These are phyloP conservation scores for Crotalus helleri DNA, from an alignment of 2,113 vertebrate genomes.

Conservation along the genomic window DNA sequence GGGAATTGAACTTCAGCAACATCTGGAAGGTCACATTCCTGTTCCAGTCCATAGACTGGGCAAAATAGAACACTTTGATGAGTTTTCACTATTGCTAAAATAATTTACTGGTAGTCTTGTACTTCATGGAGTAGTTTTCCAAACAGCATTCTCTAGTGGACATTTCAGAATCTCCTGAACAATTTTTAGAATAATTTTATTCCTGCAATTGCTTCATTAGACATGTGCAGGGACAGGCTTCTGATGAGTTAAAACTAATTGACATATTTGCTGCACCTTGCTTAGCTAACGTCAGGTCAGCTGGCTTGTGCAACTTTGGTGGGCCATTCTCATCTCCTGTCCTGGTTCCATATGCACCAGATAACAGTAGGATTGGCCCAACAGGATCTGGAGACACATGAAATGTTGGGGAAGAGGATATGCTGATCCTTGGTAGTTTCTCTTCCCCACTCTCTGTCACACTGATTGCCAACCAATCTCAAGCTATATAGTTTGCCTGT, in stretches of 20 bases:
- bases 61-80: neutral
- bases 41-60: neutral
- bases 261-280: neutral
- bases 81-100: neutral
- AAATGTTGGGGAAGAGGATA: neutral
- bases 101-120: neutral
- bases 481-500: neutral
- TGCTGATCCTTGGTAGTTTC: neutral
- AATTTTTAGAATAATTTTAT: neutral
- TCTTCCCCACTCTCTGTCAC: neutral
- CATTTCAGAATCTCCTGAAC: neutral
- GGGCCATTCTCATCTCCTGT: neutral
- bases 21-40: neutral
- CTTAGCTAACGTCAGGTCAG: neutral
- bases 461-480: neutral
- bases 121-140: neutral
- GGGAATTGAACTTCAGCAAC: neutral
- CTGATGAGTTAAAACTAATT: neutral
- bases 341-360: neutral
- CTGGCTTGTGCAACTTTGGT: neutral
- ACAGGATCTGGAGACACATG: neutral
- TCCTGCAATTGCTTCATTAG: neutral
- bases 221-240: neutral
- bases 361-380: neutral
- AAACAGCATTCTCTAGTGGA: neutral